phyloP scores from a whole-genome alignment of 1,140 invertebrate genomes.

The Apis mellifera region Amel_HAv3.1 CM009940.2:1847001-1847500 shows the following conservation, averaged over 20 bases:
- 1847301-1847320: too few species aligned
- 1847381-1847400: conserved; percentile 64
- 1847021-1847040: too few species aligned
- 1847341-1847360: conserved; percentile 58
- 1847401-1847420: conserved; percentile 44
- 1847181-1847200: background rate
- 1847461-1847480: conserved; percentile 74
- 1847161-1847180: conserved; percentile 43
- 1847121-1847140: background rate
- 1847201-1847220: conserved; percentile 2
- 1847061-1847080: background rate
- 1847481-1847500: conserved; percentile 60
- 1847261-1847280: conserved; percentile 60
- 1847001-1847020: too few species aligned
- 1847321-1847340: conserved; percentile 58
- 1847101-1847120: too few species aligned
- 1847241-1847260: conserved; percentile 55
- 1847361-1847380: conserved; percentile 63
- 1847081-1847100: background rate
- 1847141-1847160: background rate
- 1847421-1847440: background rate
- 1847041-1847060: too few species aligned
- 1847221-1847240: conserved; percentile 50
- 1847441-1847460: conserved; percentile 54
- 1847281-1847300: conserved; percentile 56